Conservation (phyloP, 2,888 invertebrate species). For the Pollenia angustigena region DNA sequence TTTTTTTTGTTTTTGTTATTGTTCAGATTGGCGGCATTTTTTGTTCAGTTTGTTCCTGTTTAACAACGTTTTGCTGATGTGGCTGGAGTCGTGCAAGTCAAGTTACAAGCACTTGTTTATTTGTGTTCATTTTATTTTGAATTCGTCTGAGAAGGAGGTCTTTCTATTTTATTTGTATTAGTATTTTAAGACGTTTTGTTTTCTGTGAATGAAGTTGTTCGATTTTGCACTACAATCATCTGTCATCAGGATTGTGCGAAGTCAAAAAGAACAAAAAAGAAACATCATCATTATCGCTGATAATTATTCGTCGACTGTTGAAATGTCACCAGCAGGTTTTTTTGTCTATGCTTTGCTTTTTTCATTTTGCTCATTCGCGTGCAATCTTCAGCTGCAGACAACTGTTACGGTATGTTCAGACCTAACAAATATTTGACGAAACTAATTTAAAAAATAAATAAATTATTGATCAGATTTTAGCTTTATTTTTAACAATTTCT, state of each 20-base stretch:
- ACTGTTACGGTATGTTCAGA: constrained; percentile 13
- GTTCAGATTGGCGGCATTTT: constrained; percentile 52
- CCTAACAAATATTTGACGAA: too few relatives aligned
- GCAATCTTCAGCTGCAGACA: constrained; percentile 42
- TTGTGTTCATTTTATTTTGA: constrained; percentile 31
- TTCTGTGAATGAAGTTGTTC: constrained; percentile 66
- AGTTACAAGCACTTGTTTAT: constrained; percentile 59
- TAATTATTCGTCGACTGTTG: constrained; percentile 70
- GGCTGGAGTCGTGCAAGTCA: constrained; percentile 48
- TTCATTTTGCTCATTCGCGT: constrained; percentile 36
- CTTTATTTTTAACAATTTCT: too few relatives aligned
- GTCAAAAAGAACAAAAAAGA: constrained; percentile 16
- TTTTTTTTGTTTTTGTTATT: not conserved
- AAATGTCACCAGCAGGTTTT: constrained; percentile 23
- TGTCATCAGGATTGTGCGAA: constrained; percentile 41
- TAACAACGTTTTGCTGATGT: constrained; percentile 51
- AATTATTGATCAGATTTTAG: too few relatives aligned
- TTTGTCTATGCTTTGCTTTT: constrained; percentile 15
- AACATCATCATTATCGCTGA: constrained; percentile 80
- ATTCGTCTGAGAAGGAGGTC: constrained; percentile 37
- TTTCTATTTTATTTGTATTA: constrained; percentile 19
- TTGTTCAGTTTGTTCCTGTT: constrained; percentile 56
- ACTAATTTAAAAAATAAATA: too few relatives aligned
- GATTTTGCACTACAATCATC: constrained; percentile 47
- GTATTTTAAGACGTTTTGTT: constrained; percentile 25